Percentiles rank a stretch among this genome's conserved stretches.
Evolutionary conservation across 92 coral and sea anemone species (phyloP).

Genomic region (Heteractis magnifica): DNA sequence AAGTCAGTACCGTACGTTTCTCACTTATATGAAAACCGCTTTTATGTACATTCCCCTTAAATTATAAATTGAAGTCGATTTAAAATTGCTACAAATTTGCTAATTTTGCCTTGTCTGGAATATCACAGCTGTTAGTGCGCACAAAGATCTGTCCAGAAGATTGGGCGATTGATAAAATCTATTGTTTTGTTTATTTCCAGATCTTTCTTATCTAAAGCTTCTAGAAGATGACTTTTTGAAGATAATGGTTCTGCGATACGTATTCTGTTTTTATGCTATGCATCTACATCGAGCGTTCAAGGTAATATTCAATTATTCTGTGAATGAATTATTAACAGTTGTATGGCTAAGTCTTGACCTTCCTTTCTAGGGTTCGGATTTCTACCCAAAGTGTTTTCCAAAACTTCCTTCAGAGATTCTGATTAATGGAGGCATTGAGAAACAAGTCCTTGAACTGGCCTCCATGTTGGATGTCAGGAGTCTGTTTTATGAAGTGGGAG

Average conservation of each 20-base stretch:
- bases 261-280: conserved; percentile 84
- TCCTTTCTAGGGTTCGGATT: conserved; percentile 75
- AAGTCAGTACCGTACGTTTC: too few relatives aligned
- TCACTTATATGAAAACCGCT: too few relatives aligned
- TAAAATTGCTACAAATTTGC: too few relatives aligned
- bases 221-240: conserved; percentile 87
- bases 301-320: conserved; percentile 38
- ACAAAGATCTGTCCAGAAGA: too few relatives aligned
- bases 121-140: too few relatives aligned
- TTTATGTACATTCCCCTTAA: too few relatives aligned
- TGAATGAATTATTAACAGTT: too few relatives aligned
- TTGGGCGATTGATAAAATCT: background rate
- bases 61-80: too few relatives aligned
- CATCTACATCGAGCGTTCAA: conserved; percentile 95
- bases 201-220: conserved; percentile 74
- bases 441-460: conserved; percentile 84
- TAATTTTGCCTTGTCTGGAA: too few relatives aligned
- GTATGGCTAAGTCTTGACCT: background rate
- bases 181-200: conserved; percentile 41
- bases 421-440: conserved; percentile 77
- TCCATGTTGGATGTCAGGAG: conserved; percentile 91
- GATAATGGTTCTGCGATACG: conserved; percentile 76
- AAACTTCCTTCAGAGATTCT: conserved; percentile 83
- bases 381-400: conserved; percentile 91
- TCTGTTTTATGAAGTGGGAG: conserved; percentile 87